Base-by-base conservation (phyloP, 2,797 vertebrate genomes). In the Tolypeutes matacus region DNA sequence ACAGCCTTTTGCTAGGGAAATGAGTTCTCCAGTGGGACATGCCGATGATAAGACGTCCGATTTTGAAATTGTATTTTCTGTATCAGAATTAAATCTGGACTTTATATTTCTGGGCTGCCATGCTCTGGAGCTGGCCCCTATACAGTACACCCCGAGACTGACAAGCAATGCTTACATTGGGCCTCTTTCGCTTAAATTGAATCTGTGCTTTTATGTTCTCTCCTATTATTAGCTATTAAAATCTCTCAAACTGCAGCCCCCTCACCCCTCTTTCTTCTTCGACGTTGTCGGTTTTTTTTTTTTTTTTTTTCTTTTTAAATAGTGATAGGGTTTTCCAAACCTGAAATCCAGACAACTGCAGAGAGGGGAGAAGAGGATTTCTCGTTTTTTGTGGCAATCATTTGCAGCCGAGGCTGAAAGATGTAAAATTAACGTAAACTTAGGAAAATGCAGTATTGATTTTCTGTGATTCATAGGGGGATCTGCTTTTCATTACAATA, bases 51-150 rank as follows among this genome's bases (percentile, higher is more conserved):
- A 99, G 99, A 99, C 99, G 98, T 99, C 99, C 99, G 98, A 99
- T 99, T 99, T 99, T 99, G 99, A 99, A 99, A 99, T 99, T 99
- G 99, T 99, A 99, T 99, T 99, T 99, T 99, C 99, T 98, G 98
- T 99, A 99, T 99, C 99, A 98, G 99, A 99, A 99, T 99, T 99
- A 99, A 99, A 99, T 99, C 99, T 99, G 99, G 99, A 99, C 99
- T 99, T 99, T 99, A 99, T 99, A 99, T 99, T 99, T 99, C 99
- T 99, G 99, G 98, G 98, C 99, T 98, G 97, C 98, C 98, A 98
- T 98, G 98, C 98, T 99, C 98, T 95, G 98, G 98, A 98, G 98
- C 99, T 97, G 98, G 99, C 98, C 98, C 97, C 98, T 98, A 98
- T 98, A 98, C 98, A 99, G 98, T 98, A 99, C 98, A 99, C 99